These are phyloP conservation scores for Eupithecia subumbrata DNA, from an alignment of 2,888 invertebrate species.

Conservation along the genomic window DNA sequence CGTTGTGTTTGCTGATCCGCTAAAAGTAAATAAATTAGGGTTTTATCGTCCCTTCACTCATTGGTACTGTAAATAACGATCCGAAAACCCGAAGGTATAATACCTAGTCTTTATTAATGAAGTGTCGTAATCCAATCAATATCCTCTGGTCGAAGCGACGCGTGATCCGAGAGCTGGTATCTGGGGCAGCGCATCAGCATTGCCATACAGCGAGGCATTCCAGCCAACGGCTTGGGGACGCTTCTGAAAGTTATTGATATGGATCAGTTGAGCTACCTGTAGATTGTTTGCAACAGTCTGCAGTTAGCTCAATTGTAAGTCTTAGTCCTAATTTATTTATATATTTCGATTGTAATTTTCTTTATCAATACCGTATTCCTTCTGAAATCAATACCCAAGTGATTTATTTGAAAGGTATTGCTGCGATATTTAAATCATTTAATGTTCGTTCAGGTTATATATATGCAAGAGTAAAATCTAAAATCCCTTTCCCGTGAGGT, in stretches of 20 bases:
- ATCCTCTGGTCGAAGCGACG: too few species aligned
- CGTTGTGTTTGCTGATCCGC: neutral
- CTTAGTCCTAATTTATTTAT: too few species aligned
- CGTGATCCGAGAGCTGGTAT: too few species aligned
- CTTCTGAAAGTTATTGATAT: too few species aligned
- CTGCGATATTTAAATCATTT: neutral
- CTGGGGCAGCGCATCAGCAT: too few species aligned
- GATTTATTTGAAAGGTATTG: neutral
- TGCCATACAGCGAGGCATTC: too few species aligned
- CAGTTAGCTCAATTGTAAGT: too few species aligned
- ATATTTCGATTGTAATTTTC: too few species aligned
- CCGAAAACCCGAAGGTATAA: neutral
- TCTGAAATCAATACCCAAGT: neutral
- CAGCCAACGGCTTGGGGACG: too few species aligned
- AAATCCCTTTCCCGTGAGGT: neutral
- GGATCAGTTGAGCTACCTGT: too few species aligned
- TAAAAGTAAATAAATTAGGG: slow-evolving; percentile 7
- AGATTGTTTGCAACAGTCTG: too few species aligned
- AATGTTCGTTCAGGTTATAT: neutral
- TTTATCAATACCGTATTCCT: neutral
- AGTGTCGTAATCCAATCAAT: slow-evolving; percentile 5
- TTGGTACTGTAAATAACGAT: neutral
- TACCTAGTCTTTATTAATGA: neutral
- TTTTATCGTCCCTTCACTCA: neutral
- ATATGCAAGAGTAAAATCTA: neutral